Evolutionary conservation across 64 coral and sea anemone genomes (phyloP).

Genomic region (Cladopsammia gracilis): DNA sequence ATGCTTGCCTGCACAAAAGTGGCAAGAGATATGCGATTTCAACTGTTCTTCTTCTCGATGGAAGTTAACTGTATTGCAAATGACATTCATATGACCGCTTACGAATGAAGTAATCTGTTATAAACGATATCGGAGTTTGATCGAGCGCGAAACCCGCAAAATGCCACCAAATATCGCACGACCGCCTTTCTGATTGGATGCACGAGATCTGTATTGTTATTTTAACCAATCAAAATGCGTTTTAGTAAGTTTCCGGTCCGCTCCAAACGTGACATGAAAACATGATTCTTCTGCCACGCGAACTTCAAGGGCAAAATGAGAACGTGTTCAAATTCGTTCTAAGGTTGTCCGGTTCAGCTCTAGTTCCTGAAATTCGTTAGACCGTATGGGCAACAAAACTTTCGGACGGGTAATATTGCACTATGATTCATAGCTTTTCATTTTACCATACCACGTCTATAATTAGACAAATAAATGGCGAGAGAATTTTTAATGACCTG

Average conservation of each 20-base stretch:
- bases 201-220: not conserved
- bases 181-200: constrained; percentile 6
- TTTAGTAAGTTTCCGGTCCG: not conserved
- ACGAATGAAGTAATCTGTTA: not conserved
- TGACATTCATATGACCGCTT: constrained; percentile 40
- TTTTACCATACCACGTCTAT: not conserved
- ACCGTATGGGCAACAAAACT: not conserved
- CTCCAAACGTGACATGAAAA: constrained; percentile 15
- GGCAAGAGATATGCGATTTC: not conserved
- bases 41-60: not conserved
- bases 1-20: not conserved
- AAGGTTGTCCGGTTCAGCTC: constrained; percentile 3
- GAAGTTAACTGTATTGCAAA: not conserved
- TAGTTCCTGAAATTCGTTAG: not conserved
- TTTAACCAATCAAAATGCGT: not conserved
- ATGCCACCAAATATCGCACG: too few relatives aligned
- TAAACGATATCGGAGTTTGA: not conserved
- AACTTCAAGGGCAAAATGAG: not conserved
- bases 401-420: not conserved
- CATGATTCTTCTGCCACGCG: constrained; percentile 40
- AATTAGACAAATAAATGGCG: not conserved
- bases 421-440: not conserved
- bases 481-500: not conserved
- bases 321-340: not conserved
- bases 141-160: not conserved